These are phyloP conservation scores for Zelostemma sp. DNA, from an alignment of 1,140 invertebrate genomes.

Conservation along the genomic window DNA sequence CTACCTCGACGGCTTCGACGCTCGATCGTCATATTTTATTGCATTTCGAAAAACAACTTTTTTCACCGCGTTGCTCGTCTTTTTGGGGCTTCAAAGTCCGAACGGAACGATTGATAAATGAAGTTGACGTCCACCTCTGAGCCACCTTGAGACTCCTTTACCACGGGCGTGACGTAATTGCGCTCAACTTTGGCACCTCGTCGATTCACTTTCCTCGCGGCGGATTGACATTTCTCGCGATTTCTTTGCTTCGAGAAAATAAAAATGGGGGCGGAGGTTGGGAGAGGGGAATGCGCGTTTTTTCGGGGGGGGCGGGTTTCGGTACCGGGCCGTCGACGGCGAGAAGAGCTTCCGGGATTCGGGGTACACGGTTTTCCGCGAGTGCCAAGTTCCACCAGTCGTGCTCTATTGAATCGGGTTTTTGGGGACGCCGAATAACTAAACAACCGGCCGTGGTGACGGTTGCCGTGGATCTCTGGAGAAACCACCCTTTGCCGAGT, in stretches of 20 bases:
- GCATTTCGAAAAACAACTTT: background rate
- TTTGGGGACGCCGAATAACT: conserved; percentile 18
- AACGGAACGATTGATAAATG: no score
- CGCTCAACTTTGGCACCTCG: no score
- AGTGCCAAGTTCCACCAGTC: conserved; percentile 77
- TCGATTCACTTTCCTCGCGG: no score
- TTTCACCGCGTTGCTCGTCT: no score
- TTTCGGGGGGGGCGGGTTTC: background rate
- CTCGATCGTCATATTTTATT: no score
- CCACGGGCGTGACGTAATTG: no score
- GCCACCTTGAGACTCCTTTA: no score
- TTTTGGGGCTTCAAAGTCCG: no score
- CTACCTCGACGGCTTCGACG: no score
- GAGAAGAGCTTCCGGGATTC: conserved; percentile 73
- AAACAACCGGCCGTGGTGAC: conserved; percentile 57
- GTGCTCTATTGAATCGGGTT: conserved; percentile 65
- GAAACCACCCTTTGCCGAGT: conserved; percentile 32
- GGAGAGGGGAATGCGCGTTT: background rate
- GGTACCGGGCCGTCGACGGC: conserved; percentile 74
- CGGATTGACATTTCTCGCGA: no score
- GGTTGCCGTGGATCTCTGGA: conserved; percentile 57
- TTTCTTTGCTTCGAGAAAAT: conserved; percentile 9
- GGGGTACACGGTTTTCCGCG: conserved; percentile 59
- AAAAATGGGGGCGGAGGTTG: background rate
- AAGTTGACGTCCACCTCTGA: no score